Evolutionary conservation across 35 echinoderm and acorn worm species (phyloP).

Genomic region (Heliocidaris tuberculata): DNA sequence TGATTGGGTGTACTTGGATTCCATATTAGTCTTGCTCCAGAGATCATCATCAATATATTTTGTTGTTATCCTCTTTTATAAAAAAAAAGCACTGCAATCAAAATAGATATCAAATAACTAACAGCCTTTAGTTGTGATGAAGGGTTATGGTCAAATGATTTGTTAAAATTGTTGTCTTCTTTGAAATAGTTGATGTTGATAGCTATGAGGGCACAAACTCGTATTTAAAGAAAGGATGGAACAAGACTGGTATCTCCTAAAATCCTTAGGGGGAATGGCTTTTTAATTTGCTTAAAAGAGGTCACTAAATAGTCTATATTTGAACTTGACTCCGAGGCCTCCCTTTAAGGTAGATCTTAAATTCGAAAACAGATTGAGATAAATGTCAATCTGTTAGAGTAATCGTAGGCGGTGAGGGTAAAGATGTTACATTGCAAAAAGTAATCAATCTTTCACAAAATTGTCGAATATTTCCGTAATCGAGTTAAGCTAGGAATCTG

Average conservation of each 20-base stretch:
- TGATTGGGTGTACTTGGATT: neutral
- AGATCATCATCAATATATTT: neutral
- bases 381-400: neutral
- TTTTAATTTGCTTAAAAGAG: slow-evolving; percentile 19
- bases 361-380: no score
- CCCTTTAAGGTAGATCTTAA: neutral
- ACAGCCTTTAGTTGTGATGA: no score
- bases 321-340: neutral
- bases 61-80: neutral
- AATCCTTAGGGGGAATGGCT: neutral
- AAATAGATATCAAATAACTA: neutral
- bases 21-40: neutral
- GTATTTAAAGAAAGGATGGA: neutral
- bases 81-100: neutral
- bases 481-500: neutral
- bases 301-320: slow-evolving; percentile 6
- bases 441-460: slow-evolving; percentile 14
- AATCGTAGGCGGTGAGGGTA: neutral
- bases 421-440: neutral
- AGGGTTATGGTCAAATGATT: neutral
- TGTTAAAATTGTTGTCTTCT: neutral
- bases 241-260: neutral
- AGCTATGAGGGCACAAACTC: neutral
- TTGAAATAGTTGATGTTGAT: neutral
- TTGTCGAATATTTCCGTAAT: neutral